These are phyloP conservation scores for Gadopsis bispinosus DNA, from an alignment of 2,797 vertebrate species.

Conservation along the genomic window DNA sequence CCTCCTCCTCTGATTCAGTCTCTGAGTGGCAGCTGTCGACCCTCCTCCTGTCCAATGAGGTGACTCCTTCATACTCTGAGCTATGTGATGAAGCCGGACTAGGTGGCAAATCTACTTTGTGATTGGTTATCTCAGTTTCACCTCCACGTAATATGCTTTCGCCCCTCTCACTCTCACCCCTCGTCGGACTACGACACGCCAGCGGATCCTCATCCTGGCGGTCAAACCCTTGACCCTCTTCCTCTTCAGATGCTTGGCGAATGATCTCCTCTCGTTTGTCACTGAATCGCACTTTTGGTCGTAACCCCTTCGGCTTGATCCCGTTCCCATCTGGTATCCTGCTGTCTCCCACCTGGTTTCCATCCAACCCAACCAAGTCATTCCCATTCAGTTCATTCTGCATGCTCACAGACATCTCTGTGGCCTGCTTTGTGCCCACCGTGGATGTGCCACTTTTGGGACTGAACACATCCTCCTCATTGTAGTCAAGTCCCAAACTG, in stretches of 20 bases:
- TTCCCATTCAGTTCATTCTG: conserved; percentile 79
- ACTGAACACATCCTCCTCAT: conserved; percentile 66
- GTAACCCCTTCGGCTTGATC: conserved; percentile 74
- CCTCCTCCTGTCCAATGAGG: conserved; percentile 84
- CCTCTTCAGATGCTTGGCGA: conserved; percentile 81
- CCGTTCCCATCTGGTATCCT: conserved; percentile 79
- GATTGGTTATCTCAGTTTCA: conserved; percentile 66
- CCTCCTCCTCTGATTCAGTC: conserved; percentile 85
- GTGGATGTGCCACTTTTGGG: conserved; percentile 55
- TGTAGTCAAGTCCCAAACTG: conserved; percentile 78
- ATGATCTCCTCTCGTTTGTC: conserved; percentile 88
- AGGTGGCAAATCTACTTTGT: conserved; percentile 76
- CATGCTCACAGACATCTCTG: conserved; percentile 60
- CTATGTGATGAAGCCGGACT: conserved; percentile 85
- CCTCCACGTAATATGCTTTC: conserved; percentile 36
- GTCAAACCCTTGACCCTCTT: conserved; percentile 77
- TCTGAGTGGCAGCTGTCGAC: conserved; percentile 81
- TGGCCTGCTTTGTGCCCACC: conserved; percentile 56
- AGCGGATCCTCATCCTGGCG: conserved; percentile 73
- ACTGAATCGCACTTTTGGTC: conserved; percentile 87
- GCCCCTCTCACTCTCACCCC: conserved; percentile 52
- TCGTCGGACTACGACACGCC: conserved; percentile 55
- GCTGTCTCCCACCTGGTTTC: conserved; percentile 68
- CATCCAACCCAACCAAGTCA: conserved; percentile 69
- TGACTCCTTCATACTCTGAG: conserved; percentile 84